A percentile compares a stretch with the other conserved stretches of the same genome.
Evolutionary conservation across 2,888 invertebrate genomes (phyloP).

Genomic region (Eledone cirrhosa): DNA sequence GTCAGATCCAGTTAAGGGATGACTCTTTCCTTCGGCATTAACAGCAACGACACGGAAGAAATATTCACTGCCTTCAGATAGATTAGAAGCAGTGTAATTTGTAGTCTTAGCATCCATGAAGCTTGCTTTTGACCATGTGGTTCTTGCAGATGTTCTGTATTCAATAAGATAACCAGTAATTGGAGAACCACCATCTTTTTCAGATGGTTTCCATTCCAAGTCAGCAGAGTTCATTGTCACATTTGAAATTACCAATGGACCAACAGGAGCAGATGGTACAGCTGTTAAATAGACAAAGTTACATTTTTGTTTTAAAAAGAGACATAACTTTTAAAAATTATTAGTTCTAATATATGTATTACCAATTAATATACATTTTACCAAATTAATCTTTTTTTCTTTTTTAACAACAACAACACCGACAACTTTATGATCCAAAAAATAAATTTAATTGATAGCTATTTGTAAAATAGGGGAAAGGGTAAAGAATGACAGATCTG

Average conservation of each 20-base stretch:
- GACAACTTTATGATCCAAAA: no score
- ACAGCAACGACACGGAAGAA: constrained; percentile 86
- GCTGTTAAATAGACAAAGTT: constrained; percentile 34
- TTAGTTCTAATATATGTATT: no score
- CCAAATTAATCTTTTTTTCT: no score
- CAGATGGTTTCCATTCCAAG: constrained; percentile 55
- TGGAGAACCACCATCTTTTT: constrained; percentile 53
- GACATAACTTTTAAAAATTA: no score
- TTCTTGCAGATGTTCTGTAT: constrained; percentile 72
- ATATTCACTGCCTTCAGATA: constrained; percentile 76
- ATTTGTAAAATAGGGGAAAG: no score
- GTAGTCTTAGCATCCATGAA: constrained; percentile 33
- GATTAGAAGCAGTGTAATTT: constrained; percentile 30
- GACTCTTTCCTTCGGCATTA: constrained; percentile 82
- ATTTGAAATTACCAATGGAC: constrained; percentile 35
- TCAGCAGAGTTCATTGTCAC: constrained; percentile 46
- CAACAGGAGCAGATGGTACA: constrained; percentile 45
- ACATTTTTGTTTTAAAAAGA: no score
- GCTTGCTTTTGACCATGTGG: constrained; percentile 32
- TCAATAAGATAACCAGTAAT: constrained; percentile 53
- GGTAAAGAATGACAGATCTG: no score
- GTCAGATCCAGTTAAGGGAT: constrained; percentile 31
- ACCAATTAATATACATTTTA: no score
- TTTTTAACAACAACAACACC: no score
- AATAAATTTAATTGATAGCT: no score